These are phyloP conservation scores for Macrotus californicus DNA, from an alignment of 2,113 vertebrate genomes.

Conservation along the genomic window DNA sequence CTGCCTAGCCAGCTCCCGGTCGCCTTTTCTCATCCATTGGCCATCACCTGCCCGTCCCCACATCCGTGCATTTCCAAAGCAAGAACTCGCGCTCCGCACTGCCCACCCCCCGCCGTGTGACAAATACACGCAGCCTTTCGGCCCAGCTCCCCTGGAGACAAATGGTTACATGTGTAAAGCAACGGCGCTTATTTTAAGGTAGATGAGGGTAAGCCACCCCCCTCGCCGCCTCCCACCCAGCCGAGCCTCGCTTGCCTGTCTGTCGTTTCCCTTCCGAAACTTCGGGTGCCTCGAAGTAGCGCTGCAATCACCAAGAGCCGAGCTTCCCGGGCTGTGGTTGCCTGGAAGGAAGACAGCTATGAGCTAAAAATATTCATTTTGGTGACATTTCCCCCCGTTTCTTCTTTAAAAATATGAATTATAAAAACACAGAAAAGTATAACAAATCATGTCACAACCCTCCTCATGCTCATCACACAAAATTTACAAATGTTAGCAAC, in stretches of 20 bases:
- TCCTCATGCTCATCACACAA: not conserved
- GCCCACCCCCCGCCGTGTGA: not conserved
- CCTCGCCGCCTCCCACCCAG: rapidly evolving
- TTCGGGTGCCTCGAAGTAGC: not conserved
- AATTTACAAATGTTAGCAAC: not conserved
- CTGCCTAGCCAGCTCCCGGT: not conserved
- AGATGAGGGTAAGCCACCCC: rapidly evolving
- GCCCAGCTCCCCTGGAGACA: not conserved
- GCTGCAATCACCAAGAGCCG: not conserved
- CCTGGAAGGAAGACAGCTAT: not conserved
- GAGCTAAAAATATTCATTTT: not conserved
- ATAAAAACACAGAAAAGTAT: not conserved
- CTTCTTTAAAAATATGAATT: not conserved
- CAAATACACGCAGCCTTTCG: not conserved
- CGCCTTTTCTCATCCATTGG: not conserved
- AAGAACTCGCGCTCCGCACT: not conserved
- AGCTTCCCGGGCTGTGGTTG: not conserved
- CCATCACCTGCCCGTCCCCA: not conserved
- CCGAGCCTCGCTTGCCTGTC: not conserved
- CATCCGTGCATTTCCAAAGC: not conserved
- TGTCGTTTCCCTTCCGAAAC: not conserved
- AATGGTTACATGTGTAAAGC: not conserved
- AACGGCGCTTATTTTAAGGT: not conserved
- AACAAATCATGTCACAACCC: not conserved
- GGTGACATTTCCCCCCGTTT: not conserved